Evolutionary conservation across 2,888 invertebrate genomes (phyloP).

Genomic region (Agrochola circellaris): DNA sequence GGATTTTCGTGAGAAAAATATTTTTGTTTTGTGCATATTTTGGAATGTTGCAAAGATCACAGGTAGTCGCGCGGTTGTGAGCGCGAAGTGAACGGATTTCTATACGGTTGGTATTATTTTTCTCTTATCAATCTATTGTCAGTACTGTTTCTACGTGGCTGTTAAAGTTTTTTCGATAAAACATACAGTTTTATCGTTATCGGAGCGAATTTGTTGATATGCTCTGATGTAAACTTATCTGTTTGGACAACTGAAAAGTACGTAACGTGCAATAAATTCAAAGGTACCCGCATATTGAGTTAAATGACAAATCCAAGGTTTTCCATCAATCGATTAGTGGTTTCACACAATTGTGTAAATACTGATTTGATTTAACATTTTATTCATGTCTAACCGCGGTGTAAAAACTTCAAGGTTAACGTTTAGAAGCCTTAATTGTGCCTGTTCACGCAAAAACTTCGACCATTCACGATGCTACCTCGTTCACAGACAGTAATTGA

Average conservation of each 20-base stretch:
- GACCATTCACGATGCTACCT: conserved; percentile 30
- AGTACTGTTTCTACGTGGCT: conserved; percentile 70
- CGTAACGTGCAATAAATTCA: conserved; percentile 44
- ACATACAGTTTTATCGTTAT: conserved; percentile 62
- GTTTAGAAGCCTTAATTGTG: conserved; percentile 44
- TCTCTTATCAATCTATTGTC: conserved; percentile 78
- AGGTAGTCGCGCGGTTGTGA: conserved; percentile 72
- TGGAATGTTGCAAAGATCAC: conserved; percentile 84
- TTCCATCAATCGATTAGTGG: conserved; percentile 59
- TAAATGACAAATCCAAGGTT: conserved; percentile 58
- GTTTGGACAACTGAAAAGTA: conserved; percentile 61
- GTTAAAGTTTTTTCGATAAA: conserved; percentile 67
- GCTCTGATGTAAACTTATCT: conserved; percentile 56
- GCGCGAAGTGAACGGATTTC: conserved; percentile 79
- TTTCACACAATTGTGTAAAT: conserved; percentile 68
- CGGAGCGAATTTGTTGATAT: conserved; percentile 63
- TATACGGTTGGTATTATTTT: conserved; percentile 78
- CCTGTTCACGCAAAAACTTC: conserved; percentile 55
- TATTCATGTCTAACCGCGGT: conserved; percentile 42
- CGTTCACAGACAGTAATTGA: conserved; percentile 40
- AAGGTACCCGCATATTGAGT: conserved; percentile 62
- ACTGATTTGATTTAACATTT: conserved; percentile 50
- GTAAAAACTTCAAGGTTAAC: conserved; percentile 60
- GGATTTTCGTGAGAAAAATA: conserved; percentile 70
- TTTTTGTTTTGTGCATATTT: conserved; percentile 76